Percentiles rank a stretch among this genome's conserved stretches.
These are phyloP conservation scores for Tillus elongatus DNA, from an alignment of 2,888 invertebrate species.

Conservation along the genomic window DNA sequence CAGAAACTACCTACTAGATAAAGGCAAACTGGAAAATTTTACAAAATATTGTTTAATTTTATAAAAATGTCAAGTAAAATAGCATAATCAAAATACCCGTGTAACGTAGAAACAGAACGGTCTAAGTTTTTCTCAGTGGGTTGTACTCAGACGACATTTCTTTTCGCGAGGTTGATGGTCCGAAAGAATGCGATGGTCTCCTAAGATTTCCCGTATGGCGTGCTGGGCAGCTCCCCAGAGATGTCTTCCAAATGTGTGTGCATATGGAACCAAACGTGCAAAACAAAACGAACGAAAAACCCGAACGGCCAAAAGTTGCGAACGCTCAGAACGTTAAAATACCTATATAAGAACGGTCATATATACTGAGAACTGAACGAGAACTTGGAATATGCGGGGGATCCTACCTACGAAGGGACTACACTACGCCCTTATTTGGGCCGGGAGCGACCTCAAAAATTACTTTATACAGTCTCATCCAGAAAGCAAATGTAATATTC, in stretches of 20 bases:
- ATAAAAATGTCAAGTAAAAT: too few relatives aligned
- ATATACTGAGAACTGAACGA: conserved; percentile 19
- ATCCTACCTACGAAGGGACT: conserved; percentile 41
- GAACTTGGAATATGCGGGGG: conserved; percentile 23
- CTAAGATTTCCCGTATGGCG: too few relatives aligned
- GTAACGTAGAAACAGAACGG: too few relatives aligned
- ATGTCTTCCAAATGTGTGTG: conserved; percentile 42
- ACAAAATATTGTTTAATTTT: too few relatives aligned
- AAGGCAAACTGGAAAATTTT: too few relatives aligned
- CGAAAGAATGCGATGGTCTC: too few relatives aligned
- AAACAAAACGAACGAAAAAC: conserved; percentile 27
- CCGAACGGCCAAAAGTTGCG: conserved; percentile 36
- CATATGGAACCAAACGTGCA: conserved; percentile 42
- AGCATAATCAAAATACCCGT: too few relatives aligned
- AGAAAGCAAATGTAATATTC: conserved; percentile 41
- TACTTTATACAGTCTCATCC: conserved; percentile 45
- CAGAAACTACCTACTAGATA: too few relatives aligned
- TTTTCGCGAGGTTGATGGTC: too few relatives aligned
- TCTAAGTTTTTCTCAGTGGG: too few relatives aligned
- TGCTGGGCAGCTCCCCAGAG: too few relatives aligned
- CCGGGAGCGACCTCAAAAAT: conserved; percentile 44
- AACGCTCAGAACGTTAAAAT: conserved; percentile 20
- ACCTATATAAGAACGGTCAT: conserved; percentile 20
- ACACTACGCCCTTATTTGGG: conserved; percentile 34
- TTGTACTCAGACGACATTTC: too few relatives aligned